Conservation (phyloP, 2,888 invertebrate species). For the Palloptera scutellata region DNA sequence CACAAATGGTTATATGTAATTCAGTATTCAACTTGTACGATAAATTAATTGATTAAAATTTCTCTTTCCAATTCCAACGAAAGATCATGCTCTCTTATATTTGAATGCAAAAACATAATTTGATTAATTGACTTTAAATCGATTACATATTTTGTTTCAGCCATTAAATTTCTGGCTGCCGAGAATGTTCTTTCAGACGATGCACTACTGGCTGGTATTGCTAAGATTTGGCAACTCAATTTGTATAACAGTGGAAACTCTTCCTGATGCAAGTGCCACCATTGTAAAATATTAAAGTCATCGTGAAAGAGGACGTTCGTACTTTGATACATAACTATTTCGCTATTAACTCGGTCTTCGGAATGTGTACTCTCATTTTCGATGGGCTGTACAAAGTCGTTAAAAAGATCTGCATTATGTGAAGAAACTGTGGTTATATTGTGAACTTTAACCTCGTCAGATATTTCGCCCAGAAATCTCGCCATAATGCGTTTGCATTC, state of each 20-base stretch:
- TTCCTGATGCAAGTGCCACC: slow-evolving; percentile 16
- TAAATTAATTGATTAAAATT: neutral
- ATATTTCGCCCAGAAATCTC: slow-evolving; percentile 18
- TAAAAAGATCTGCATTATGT: no score
- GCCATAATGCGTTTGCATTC: slow-evolving; percentile 16
- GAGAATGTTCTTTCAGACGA: slow-evolving; percentile 19
- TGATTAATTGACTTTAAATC: slow-evolving; percentile 14
- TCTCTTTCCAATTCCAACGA: slow-evolving; percentile 1
- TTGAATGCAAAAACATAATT: slow-evolving; percentile 26
- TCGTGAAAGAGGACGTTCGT: slow-evolving; percentile 24
- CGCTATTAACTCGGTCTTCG: slow-evolving; percentile 21
- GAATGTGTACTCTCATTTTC: neutral
- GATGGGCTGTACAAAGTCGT: no score
- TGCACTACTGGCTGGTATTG: slow-evolving; percentile 25
- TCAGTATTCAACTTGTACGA: no score
- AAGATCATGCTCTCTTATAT: slow-evolving; percentile 12
- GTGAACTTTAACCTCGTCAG: slow-evolving; percentile 14
- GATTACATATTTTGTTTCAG: slow-evolving; percentile 20
- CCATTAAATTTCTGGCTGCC: slow-evolving; percentile 21
- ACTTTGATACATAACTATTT: slow-evolving; percentile 24
- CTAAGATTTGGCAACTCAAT: slow-evolving; percentile 16
- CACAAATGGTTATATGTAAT: no score
- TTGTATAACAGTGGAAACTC: slow-evolving; percentile 21
- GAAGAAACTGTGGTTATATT: slow-evolving; percentile 17
- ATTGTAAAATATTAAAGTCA: slow-evolving; percentile 26